phyloP scores from a whole-genome alignment of 2,888 invertebrate genomes.

The Hartigia nigra region DNA sequence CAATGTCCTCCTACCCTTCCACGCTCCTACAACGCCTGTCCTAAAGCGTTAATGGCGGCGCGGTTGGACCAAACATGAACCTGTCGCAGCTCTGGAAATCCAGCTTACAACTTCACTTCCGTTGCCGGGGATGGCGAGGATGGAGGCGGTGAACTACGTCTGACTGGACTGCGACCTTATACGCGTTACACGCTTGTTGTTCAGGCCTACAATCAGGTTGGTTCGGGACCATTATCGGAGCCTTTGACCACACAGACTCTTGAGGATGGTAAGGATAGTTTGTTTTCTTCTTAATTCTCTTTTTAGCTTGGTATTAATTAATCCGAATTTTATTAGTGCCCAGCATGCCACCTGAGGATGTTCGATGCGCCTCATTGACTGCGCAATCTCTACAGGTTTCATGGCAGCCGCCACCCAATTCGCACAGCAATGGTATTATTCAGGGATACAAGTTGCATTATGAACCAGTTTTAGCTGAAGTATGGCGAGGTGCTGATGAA shows the following conservation, averaged over 20 bases:
- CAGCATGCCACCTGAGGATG: conserved; percentile 81
- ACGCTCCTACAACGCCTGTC: neutral
- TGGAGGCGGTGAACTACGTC: conserved; percentile 73
- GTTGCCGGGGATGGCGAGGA: conserved; percentile 78
- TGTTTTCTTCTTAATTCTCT: conserved; percentile 3
- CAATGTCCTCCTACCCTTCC: conserved; percentile 16
- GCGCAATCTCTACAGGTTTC: conserved; percentile 82
- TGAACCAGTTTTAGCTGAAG: conserved; percentile 74
- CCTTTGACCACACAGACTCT: conserved; percentile 76
- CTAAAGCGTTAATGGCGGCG: conserved; percentile 44
- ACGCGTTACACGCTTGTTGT: conserved; percentile 77
- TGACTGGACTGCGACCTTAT: conserved; percentile 75
- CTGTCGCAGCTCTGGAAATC: conserved; percentile 63
- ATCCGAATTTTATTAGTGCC: conserved; percentile 71
- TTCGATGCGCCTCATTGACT: conserved; percentile 79
- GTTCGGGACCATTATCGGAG: conserved; percentile 78
- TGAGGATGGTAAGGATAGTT: conserved; percentile 74
- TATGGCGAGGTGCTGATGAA: conserved; percentile 63
- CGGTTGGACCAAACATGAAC: neutral
- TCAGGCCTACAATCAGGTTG: conserved; percentile 81
- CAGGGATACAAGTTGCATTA: conserved; percentile 81
- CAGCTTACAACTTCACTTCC: conserved; percentile 76
- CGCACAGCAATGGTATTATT: conserved; percentile 80
- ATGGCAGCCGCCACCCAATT: conserved; percentile 82
- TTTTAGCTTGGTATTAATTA: conserved; percentile 12